Conservation (phyloP, 2,113 vertebrate species). For the Nothoprocta perdicaria region DNA sequence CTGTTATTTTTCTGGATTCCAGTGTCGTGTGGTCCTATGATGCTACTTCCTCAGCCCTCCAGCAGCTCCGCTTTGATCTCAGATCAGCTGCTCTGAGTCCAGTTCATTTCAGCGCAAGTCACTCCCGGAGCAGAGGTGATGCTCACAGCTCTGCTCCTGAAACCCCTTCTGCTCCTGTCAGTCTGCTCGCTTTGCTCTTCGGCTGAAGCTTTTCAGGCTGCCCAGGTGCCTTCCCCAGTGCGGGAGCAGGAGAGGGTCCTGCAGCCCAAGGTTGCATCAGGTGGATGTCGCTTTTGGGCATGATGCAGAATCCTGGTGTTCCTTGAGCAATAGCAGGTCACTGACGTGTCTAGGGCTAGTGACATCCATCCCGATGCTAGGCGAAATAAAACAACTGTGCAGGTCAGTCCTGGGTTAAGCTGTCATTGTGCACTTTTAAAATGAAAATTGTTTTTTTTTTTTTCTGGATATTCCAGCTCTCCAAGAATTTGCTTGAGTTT, state of each 20-base stretch:
- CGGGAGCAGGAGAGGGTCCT: not conserved
- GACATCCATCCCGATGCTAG: not conserved
- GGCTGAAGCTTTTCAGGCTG: not conserved
- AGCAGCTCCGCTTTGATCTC: not conserved
- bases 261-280: too few species aligned
- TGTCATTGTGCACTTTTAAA: not conserved
- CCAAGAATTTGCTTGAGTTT: not conserved
- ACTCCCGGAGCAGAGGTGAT: not conserved
- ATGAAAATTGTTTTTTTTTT: not conserved
- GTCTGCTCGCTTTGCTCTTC: not conserved
- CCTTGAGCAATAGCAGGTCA: accelerated
- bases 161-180: not conserved
- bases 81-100: constrained; percentile 5
- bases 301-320: not conserved
- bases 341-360: not conserved
- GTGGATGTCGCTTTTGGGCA: not conserved
- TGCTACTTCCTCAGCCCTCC: constrained; percentile 4
- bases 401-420: not conserved
- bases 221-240: not conserved
- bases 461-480: too few species aligned
- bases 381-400: accelerated
- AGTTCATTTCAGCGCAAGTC: not conserved
- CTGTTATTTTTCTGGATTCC: constrained; percentile 42
- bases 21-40: not conserved
- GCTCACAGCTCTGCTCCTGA: not conserved